Conservation (phyloP, 2,113 vertebrate species). For the Zosterops japonicus region DNA sequence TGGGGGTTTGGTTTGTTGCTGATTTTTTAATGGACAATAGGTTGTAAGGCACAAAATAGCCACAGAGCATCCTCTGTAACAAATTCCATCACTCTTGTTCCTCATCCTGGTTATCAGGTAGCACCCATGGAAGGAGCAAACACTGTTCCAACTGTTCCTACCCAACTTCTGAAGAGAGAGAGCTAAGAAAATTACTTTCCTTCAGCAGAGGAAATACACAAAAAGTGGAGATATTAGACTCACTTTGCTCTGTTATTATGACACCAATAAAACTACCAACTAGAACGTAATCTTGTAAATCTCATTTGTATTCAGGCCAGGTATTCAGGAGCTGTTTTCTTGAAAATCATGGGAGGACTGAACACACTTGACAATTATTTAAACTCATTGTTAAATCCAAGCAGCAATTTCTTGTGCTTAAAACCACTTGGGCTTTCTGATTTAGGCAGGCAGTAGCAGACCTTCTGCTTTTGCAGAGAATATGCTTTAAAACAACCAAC, state of each 20-base stretch:
- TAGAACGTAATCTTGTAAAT: not conserved
- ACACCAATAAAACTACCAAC: not conserved
- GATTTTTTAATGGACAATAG: not conserved
- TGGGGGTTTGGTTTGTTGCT: not conserved
- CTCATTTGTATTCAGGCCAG: not conserved
- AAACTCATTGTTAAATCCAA: not conserved
- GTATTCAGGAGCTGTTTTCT: not conserved
- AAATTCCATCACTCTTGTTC: not conserved
- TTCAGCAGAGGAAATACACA: not conserved
- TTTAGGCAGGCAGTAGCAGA: not conserved
- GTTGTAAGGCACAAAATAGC: not conserved
- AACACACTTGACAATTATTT: not conserved
- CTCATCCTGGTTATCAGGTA: not conserved
- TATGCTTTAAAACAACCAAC: not conserved
- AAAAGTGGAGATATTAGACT: not conserved
- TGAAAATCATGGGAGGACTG: not conserved
- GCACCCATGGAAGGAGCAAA: not conserved
- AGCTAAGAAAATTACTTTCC: not conserved
- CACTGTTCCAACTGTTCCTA: not conserved
- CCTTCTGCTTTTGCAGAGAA: not conserved
- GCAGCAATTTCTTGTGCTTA: not conserved
- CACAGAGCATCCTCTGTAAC: not conserved
- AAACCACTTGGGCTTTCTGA: not conserved
- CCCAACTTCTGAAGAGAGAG: not conserved
- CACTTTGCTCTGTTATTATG: not conserved